phyloP scores from a whole-genome alignment of 2,888 invertebrate species.

The Pimpla rufipes region DNA sequence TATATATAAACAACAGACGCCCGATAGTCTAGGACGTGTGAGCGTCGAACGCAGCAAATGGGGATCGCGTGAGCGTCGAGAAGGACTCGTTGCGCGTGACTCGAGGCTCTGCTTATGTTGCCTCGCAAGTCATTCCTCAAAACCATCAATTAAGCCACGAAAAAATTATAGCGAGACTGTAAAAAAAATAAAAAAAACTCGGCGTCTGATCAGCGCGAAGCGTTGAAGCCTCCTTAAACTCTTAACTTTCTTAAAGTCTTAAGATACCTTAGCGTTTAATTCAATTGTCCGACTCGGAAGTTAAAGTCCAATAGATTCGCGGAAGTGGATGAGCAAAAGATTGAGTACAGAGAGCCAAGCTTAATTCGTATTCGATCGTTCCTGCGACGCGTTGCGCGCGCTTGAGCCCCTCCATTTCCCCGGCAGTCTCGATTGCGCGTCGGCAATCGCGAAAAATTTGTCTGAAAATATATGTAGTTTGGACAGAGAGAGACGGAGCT shows the following conservation, averaged over 20 bases:
- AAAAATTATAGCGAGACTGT: too few species aligned
- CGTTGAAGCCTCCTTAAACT: too few species aligned
- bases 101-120: too few species aligned
- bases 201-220: too few species aligned
- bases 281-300: background rate
- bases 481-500: slow-evolving; percentile 54
- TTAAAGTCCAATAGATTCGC: background rate
- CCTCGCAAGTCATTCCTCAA: too few species aligned
- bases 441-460: slow-evolving; percentile 44
- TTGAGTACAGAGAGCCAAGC: background rate
- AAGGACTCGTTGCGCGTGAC: too few species aligned
- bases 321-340: background rate
- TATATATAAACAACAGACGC: too few species aligned
- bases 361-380: background rate
- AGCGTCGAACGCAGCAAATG: too few species aligned
- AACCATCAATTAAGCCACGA: too few species aligned
- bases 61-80: too few species aligned
- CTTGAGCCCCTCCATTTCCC: background rate
- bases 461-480: slow-evolving; percentile 67
- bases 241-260: background rate
- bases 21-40: too few species aligned
- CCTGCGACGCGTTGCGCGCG: background rate
- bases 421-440: slow-evolving; percentile 34
- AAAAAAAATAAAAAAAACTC: too few species aligned
- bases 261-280: background rate